These are phyloP conservation scores for Thelaira solivaga DNA, from an alignment of 2,888 invertebrate species.

Conservation along the genomic window DNA sequence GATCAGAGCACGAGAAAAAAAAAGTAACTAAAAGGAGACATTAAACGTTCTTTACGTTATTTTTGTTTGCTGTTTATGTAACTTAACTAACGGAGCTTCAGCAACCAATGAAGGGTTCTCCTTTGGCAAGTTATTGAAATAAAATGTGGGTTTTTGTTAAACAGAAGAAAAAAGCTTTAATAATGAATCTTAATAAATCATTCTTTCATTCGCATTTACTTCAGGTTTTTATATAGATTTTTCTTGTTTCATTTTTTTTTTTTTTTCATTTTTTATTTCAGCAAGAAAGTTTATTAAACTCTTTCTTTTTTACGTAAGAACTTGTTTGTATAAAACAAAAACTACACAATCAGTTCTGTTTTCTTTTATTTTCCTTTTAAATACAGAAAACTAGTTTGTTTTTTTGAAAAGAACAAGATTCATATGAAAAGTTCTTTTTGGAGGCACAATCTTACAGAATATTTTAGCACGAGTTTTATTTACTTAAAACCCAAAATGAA, in stretches of 20 bases:
- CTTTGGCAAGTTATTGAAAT: conserved; percentile 17
- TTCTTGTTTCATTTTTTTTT: not conserved
- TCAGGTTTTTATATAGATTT: conserved; percentile 31
- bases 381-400: conserved; percentile 42
- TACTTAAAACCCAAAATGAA: conserved; percentile 14
- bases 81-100: conserved; percentile 42
- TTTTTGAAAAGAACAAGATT: conserved; percentile 23
- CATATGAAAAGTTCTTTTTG: conserved; percentile 22
- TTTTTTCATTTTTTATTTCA: not conserved
- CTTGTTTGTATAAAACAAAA: conserved; percentile 39
- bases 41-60: conserved; percentile 33
- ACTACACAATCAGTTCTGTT: not conserved
- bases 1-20: not conserved
- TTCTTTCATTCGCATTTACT: conserved; percentile 31
- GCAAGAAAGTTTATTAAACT: conserved; percentile 61
- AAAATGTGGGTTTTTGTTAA: conserved; percentile 8
- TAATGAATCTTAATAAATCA: conserved; percentile 52
- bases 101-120: conserved; percentile 34
- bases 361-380: not conserved
- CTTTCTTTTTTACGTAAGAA: conserved; percentile 47
- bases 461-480: conserved; percentile 60
- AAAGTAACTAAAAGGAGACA: not conserved
- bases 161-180: conserved; percentile 17
- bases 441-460: conserved; percentile 47
- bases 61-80: conserved; percentile 25